Evolutionary conservation across 35 echinoderm and acorn worm species (phyloP).

Genomic region (Apostichopus japonicus): DNA sequence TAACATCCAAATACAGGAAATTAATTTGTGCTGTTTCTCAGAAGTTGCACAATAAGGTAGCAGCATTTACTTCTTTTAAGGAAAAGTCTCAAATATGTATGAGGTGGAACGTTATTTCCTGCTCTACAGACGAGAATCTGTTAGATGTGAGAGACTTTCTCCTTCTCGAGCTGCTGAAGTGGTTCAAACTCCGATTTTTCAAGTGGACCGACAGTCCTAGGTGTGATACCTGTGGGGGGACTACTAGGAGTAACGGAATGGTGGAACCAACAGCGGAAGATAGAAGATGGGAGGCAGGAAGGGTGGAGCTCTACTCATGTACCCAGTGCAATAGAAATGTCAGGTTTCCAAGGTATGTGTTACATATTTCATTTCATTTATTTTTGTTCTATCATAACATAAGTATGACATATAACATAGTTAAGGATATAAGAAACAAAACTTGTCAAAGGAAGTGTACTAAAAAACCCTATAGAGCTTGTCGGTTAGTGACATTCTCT

Average conservation of each 20-base stretch:
- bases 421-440: too few species aligned
- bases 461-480: too few species aligned
- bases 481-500: too few species aligned
- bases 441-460: too few species aligned
- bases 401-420: too few species aligned
- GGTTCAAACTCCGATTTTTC: constrained; percentile 95
- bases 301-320: constrained; percentile 84
- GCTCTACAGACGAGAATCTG: constrained; percentile 31
- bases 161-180: constrained; percentile 87
- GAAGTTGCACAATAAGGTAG: too few species aligned
- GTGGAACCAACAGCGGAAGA: constrained; percentile 84
- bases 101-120: background rate
- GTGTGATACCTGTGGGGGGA: constrained; percentile 70
- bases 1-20: too few species aligned
- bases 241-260: constrained; percentile 69
- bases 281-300: constrained; percentile 70
- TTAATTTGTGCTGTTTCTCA: too few species aligned
- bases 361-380: too few species aligned
- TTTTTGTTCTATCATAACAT: too few species aligned
- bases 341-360: constrained; percentile 85
- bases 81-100: too few species aligned
- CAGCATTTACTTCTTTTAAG: too few species aligned
- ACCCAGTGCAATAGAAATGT: constrained; percentile 67
- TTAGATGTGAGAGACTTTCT: constrained; percentile 78
- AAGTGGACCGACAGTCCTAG: constrained; percentile 84